Evolutionary conservation across 2,888 invertebrate species (phyloP).

Genomic region (Linnaemya vulpina): DNA sequence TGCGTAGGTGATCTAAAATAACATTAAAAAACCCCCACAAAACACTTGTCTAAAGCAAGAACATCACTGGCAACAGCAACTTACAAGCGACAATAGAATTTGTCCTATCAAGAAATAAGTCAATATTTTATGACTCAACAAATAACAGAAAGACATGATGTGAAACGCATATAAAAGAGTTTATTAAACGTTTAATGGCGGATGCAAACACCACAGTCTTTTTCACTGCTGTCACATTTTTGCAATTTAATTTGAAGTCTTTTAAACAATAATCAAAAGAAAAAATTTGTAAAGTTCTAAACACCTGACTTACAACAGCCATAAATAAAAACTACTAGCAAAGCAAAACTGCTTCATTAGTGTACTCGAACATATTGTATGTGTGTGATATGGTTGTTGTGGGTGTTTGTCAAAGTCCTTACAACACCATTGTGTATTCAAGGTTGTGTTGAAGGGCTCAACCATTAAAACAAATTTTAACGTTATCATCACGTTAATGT

Average conservation of each 20-base stretch:
- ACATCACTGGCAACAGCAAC: slow-evolving; percentile 8
- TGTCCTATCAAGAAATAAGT: slow-evolving; percentile 58
- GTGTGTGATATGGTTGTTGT: slow-evolving; percentile 15
- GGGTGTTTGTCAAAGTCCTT: slow-evolving; percentile 46
- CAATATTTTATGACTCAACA: slow-evolving; percentile 66
- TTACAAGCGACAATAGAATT: slow-evolving; percentile 63
- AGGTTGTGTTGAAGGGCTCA: slow-evolving; percentile 52
- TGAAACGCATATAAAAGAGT: slow-evolving; percentile 64
- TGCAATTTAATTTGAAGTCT: slow-evolving; percentile 29
- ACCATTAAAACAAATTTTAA: slow-evolving; percentile 63
- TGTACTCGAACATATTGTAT: background rate
- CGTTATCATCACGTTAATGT: slow-evolving; percentile 60
- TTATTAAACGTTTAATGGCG: slow-evolving; percentile 61
- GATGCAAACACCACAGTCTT: slow-evolving; percentile 39
- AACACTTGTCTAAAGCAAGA: background rate
- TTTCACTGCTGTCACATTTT: slow-evolving; percentile 18
- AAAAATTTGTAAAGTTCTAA: slow-evolving; percentile 64
- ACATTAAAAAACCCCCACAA: no score
- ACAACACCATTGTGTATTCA: slow-evolving; percentile 42
- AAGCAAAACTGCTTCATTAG: background rate
- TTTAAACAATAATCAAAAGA: slow-evolving; percentile 29
- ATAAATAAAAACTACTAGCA: background rate
- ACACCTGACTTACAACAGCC: slow-evolving; percentile 35
- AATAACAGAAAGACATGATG: slow-evolving; percentile 53
- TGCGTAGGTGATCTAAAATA: slow-evolving; percentile 60